phyloP scores from a whole-genome alignment of 1,140 invertebrate genomes.

The Palaemon carinicauda region DNA sequence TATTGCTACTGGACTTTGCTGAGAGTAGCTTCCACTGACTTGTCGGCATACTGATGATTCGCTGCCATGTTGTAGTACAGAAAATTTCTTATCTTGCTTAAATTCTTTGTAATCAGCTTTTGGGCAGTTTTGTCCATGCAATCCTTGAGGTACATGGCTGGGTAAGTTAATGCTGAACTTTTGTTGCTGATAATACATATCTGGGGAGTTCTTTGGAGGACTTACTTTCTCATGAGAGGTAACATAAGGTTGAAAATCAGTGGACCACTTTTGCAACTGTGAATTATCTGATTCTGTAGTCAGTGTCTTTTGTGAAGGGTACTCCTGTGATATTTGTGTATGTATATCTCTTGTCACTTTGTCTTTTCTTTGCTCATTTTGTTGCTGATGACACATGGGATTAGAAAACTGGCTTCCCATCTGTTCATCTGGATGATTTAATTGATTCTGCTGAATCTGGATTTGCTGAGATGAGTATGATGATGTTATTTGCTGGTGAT shows the following conservation, averaged over 20 bases:
- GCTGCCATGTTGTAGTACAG: neutral
- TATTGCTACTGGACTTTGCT: conserved; percentile 35
- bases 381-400: too few species aligned
- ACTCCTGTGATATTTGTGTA: too few species aligned
- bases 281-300: neutral
- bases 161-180: conserved; percentile 29
- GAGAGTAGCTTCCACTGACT: neutral
- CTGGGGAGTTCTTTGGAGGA: neutral
- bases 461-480: too few species aligned
- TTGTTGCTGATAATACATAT: conserved; percentile 1
- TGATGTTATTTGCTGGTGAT: too few species aligned
- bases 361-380: too few species aligned
- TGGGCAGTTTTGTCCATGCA: neutral
- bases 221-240: neutral
- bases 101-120: neutral
- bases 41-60: neutral
- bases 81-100: conserved; percentile 28
- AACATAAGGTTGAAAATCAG: neutral
- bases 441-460: too few species aligned
- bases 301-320: neutral
- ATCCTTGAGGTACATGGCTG: conserved; percentile 13
- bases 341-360: too few species aligned
- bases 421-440: too few species aligned
- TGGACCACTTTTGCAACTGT: neutral
- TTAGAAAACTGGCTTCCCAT: too few species aligned